phyloP scores from a whole-genome alignment of 2,797 vertebrate species.

The Parambassis ranga region DNA sequence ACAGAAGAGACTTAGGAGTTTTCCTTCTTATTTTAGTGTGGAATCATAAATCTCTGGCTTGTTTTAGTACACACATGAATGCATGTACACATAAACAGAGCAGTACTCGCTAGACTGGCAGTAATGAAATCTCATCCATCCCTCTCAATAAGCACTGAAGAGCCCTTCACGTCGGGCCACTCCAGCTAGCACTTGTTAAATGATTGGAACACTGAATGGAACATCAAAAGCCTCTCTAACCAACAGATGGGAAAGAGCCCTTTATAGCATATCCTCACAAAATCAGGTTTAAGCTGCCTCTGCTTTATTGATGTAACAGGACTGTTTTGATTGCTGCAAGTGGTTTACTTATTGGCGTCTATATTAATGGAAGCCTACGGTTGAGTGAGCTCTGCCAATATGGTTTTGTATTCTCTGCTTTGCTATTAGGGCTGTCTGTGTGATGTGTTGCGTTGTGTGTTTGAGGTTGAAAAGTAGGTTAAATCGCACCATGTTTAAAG shows the following conservation, averaged over 20 bases:
- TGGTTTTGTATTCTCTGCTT: slow-evolving; percentile 2
- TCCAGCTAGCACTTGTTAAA: slow-evolving; percentile 65
- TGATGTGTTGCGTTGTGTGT: too few species aligned
- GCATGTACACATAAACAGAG: slow-evolving; percentile 48
- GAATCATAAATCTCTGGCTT: slow-evolving; percentile 24
- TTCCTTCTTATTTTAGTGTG: neutral
- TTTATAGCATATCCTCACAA: slow-evolving; percentile 39
- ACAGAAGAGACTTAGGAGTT: neutral
- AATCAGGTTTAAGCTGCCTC: slow-evolving; percentile 29
- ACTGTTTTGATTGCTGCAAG: slow-evolving; percentile 14
- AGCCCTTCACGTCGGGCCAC: slow-evolving; percentile 57
- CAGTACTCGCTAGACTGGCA: slow-evolving; percentile 15
- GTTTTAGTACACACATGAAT: slow-evolving; percentile 9
- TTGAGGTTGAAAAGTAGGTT: neutral
- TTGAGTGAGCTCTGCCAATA: slow-evolving; percentile 6
- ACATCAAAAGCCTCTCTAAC: slow-evolving; percentile 65
- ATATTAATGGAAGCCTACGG: slow-evolving; percentile 7
- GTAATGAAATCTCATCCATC: slow-evolving; percentile 60
- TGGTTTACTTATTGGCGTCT: slow-evolving; percentile 31
- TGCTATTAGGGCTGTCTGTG: neutral
- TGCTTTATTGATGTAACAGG: slow-evolving; percentile 7
- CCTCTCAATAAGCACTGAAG: slow-evolving; percentile 58
- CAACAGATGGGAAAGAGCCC: slow-evolving; percentile 49
- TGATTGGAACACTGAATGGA: slow-evolving; percentile 63
- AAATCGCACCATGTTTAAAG: neutral